Evolutionary conservation across 2,888 invertebrate species (phyloP).

Genomic region (Mycalesis mineus): DNA sequence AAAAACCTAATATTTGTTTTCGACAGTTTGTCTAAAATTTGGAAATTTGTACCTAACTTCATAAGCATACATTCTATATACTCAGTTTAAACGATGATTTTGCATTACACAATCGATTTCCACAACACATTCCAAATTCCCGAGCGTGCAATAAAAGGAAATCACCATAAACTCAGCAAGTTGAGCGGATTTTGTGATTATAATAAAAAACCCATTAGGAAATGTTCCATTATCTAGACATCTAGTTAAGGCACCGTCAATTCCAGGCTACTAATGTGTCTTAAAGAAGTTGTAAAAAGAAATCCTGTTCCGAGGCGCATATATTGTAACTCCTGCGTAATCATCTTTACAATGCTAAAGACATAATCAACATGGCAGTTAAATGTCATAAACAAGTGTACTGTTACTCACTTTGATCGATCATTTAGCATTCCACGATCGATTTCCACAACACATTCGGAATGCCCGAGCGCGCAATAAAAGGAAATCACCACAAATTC

Average conservation of each 20-base stretch:
- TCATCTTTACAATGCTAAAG: too few relatives aligned
- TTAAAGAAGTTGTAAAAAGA: too few relatives aligned
- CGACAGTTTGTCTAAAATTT: too few relatives aligned
- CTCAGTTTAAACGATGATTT: background rate
- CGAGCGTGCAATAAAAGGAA: constrained; percentile 43
- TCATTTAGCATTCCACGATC: background rate
- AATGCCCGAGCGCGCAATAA: constrained; percentile 37
- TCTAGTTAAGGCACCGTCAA: too few relatives aligned
- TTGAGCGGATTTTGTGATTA: constrained; percentile 56
- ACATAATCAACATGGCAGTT: too few relatives aligned
- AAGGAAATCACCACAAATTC: constrained; percentile 54
- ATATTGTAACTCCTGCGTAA: too few relatives aligned
- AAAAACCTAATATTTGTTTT: too few relatives aligned
- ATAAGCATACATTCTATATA: too few relatives aligned
- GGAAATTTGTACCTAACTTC: too few relatives aligned
- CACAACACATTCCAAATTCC: background rate
- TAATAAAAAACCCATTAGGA: constrained; percentile 72
- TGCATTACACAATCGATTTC: background rate
- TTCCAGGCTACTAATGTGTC: too few relatives aligned
- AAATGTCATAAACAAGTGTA: too few relatives aligned
- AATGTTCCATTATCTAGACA: constrained; percentile 71
- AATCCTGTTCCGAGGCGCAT: too few relatives aligned
- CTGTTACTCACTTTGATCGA: background rate
- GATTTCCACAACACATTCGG: background rate
- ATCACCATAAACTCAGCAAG: constrained; percentile 55